Evolutionary conservation across 2,888 invertebrate genomes (phyloP).

Genomic region (Lepas anatifera): DNA sequence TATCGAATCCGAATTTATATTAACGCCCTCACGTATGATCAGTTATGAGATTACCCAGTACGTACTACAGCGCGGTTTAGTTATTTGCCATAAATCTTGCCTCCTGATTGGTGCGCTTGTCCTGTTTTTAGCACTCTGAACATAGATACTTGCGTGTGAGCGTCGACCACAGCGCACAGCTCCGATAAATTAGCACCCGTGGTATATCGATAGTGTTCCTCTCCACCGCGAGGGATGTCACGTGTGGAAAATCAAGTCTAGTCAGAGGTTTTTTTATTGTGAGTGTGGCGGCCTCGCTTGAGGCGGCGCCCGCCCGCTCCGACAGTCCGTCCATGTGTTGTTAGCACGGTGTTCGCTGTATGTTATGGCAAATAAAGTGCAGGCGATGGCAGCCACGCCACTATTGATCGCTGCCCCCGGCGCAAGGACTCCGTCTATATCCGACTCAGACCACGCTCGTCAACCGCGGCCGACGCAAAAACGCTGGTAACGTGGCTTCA

Average conservation of each 20-base stretch:
- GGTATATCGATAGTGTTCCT: not conserved
- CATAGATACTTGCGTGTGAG: not conserved
- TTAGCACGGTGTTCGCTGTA: not conserved
- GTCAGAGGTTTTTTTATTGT: not conserved
- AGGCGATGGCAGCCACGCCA: not conserved
- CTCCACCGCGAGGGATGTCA: not conserved
- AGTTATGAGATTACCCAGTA: not conserved
- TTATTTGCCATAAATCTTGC: too few relatives aligned
- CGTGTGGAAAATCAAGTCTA: not conserved
- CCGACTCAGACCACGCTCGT: too few relatives aligned
- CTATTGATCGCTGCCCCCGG: too few relatives aligned
- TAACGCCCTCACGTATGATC: not conserved
- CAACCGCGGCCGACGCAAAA: too few relatives aligned
- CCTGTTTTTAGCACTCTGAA: too few relatives aligned
- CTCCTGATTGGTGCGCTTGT: too few relatives aligned
- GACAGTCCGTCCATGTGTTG: conserved; percentile 7
- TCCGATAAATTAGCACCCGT: not conserved
- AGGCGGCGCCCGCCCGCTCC: not conserved
- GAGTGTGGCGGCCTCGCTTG: not conserved
- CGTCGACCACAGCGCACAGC: not conserved
- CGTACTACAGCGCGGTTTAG: too few relatives aligned
- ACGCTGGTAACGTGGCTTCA: too few relatives aligned
- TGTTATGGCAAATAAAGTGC: not conserved
- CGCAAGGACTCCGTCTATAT: too few relatives aligned
- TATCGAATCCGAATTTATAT: not conserved